These are phyloP conservation scores for Mactromeris polynyma DNA, from an alignment of 2,888 invertebrate species.

Conservation along the genomic window DNA sequence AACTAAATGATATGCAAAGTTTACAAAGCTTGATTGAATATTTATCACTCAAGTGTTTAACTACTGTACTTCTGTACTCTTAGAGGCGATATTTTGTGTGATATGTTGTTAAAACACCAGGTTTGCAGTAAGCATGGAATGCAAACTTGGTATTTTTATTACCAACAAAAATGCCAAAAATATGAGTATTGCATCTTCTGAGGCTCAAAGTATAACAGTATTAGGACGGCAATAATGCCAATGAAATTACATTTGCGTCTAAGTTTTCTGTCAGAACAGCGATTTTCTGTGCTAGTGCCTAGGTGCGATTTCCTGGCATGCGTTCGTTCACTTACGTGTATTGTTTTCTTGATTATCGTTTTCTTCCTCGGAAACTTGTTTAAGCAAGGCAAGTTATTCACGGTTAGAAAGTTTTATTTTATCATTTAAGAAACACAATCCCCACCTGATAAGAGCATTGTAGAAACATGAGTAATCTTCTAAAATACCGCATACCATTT, in stretches of 20 bases:
- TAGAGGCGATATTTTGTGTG: background rate
- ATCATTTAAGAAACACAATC: background rate
- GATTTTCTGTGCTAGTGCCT: background rate
- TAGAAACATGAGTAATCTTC: background rate
- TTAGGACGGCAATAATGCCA: background rate
- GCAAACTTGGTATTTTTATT: background rate
- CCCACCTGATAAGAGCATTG: background rate
- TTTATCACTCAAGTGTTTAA: constrained; percentile 16
- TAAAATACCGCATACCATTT: background rate
- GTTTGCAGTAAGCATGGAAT: background rate
- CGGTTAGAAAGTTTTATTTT: background rate
- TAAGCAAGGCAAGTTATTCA: background rate
- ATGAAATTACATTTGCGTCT: background rate
- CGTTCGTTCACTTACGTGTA: constrained; percentile 5
- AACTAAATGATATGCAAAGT: background rate
- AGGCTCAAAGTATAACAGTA: background rate
- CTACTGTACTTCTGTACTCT: constrained; percentile 13
- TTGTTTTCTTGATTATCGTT: background rate
- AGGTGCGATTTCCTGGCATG: background rate
- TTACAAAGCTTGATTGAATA: background rate
- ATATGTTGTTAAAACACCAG: background rate
- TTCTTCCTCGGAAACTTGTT: constrained; percentile 4
- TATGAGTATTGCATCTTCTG: background rate
- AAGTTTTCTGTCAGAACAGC: background rate
- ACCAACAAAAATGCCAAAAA: constrained; percentile 4